A percentile compares a stretch with the other conserved stretches of the same genome.
Conservation (phyloP, 2,888 invertebrate species). For the Harpagoxenus sublaevis region DNA sequence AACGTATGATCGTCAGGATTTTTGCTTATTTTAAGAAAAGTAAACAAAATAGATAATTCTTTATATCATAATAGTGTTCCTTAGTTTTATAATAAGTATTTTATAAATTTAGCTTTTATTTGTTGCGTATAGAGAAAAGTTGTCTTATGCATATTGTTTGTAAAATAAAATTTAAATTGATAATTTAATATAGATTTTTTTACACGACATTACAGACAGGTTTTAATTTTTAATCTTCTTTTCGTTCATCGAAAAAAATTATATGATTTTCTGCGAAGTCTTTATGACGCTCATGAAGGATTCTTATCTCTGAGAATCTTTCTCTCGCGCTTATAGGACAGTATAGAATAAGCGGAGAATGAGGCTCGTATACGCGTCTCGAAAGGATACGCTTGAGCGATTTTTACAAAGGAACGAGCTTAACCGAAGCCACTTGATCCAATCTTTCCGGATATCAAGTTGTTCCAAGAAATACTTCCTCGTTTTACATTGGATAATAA, state of each 20-base stretch:
- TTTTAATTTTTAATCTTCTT: constrained; percentile 22
- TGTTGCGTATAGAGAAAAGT: neutral
- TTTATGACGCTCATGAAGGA: neutral
- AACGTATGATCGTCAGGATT: neutral
- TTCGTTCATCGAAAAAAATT: constrained; percentile 4
- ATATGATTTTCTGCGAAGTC: neutral
- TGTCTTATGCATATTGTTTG: neutral
- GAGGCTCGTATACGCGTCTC: constrained; percentile 17
- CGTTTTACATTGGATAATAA: constrained; percentile 36
- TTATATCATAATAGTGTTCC: neutral
- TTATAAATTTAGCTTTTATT: constrained; percentile 2
- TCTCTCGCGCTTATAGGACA: neutral
- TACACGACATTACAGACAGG: neutral
- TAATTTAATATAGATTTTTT: neutral
- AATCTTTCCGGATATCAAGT: constrained; percentile 37
- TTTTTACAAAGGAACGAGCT: constrained; percentile 44
- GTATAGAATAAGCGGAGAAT: constrained; percentile 17
- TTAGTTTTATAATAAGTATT: neutral
- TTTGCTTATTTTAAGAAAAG: neutral
- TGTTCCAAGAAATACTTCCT: constrained; percentile 26
- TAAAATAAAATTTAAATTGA: constrained; percentile 8
- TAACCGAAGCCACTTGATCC: constrained; percentile 44
- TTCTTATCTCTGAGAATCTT: constrained; percentile 25
- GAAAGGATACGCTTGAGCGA: constrained; percentile 42
- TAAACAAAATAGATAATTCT: neutral